Percentiles rank a stretch among this genome's conserved stretches.
phyloP scores from a whole-genome alignment of 2,888 invertebrate genomes.

The Alloscopus bannaensis region DNA sequence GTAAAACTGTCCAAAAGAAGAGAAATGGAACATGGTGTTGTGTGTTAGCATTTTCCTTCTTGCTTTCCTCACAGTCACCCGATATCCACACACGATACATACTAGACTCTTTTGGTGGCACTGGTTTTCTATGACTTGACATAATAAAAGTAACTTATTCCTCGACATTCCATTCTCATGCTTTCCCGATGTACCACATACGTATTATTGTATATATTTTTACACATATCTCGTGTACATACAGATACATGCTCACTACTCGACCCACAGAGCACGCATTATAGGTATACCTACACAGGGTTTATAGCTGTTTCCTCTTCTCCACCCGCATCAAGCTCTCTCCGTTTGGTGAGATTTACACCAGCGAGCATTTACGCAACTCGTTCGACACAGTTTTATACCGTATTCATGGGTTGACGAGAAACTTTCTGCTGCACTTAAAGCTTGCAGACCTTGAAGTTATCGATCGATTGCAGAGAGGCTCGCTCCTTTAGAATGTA shows the following conservation, averaged over 20 bases:
- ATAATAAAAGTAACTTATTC: slow-evolving; percentile 40
- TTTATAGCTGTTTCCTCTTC: slow-evolving; percentile 22
- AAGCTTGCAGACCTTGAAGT: slow-evolving; percentile 65
- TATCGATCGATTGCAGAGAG: slow-evolving; percentile 67
- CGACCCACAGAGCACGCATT: no score
- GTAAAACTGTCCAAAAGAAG: no score
- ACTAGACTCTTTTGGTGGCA: background rate
- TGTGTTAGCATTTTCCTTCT: slow-evolving; percentile 40
- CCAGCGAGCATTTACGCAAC: slow-evolving; percentile 61
- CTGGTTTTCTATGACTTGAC: slow-evolving; percentile 32
- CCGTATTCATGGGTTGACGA: slow-evolving; percentile 57
- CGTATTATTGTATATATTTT: background rate
- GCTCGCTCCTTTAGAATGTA: slow-evolving; percentile 51
- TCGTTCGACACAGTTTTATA: slow-evolving; percentile 59
- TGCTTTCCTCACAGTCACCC: slow-evolving; percentile 18
- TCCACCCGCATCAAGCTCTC: slow-evolving; percentile 65
- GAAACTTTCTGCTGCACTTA: slow-evolving; percentile 66
- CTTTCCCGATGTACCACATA: slow-evolving; percentile 9
- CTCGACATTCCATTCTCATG: slow-evolving; percentile 30
- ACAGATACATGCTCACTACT: background rate
- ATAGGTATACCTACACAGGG: background rate
- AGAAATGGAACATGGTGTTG: slow-evolving; percentile 33
- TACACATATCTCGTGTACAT: slow-evolving; percentile 7
- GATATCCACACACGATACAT: no score
- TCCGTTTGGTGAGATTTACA: slow-evolving; percentile 61